phyloP scores from a whole-genome alignment of 2,113 vertebrate species.

The Erythrocebus patas region DNA sequence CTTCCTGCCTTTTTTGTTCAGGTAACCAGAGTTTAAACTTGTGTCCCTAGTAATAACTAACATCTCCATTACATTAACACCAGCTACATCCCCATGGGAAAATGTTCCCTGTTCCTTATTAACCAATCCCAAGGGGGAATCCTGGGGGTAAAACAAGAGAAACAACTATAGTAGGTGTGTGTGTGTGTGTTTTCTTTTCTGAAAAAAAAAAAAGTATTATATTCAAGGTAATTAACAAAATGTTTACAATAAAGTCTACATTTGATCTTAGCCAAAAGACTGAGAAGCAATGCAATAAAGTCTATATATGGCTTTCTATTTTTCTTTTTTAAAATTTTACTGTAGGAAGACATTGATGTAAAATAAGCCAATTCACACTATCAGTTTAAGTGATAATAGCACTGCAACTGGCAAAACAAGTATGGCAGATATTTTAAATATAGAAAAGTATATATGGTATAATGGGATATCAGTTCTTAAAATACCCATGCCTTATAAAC shows the following conservation, averaged over 20 bases:
- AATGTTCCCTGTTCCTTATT: neutral
- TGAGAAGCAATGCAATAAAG: neutral
- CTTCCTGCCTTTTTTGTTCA: neutral
- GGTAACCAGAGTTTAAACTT: neutral
- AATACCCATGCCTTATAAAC: neutral
- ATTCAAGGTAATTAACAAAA: slow-evolving; percentile 25
- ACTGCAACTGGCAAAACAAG: neutral
- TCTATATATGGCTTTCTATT: neutral
- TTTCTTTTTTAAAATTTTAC: neutral
- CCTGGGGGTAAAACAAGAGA: neutral
- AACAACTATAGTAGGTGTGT: neutral
- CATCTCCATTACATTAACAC: neutral
- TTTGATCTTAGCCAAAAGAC: no score
- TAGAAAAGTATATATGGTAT: neutral
- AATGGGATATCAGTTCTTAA: slow-evolving; percentile 7
- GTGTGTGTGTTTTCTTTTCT: neutral
- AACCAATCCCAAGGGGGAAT: neutral
- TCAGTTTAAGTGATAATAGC: neutral
- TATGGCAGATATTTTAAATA: neutral
- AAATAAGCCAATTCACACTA: neutral
- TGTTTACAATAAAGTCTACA: neutral
- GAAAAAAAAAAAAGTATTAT: neutral
- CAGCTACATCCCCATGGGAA: neutral
- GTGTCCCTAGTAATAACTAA: neutral
- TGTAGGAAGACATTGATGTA: neutral